These are phyloP conservation scores for Gila robusta DNA, from an alignment of 2,797 vertebrate genomes.

Conservation along the genomic window DNA sequence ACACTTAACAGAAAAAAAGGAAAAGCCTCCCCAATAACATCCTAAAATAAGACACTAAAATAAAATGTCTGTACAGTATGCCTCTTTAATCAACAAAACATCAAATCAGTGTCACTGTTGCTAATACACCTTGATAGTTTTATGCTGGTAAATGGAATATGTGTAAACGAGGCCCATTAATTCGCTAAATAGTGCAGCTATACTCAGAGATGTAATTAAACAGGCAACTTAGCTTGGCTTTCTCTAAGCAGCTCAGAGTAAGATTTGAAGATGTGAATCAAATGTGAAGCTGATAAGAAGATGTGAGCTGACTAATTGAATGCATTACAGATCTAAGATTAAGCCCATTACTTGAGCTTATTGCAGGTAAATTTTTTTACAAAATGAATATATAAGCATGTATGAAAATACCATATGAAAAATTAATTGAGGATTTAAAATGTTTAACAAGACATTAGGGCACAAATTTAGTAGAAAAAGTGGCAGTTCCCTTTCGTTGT, in stretches of 20 bases:
- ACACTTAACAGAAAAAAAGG: background rate
- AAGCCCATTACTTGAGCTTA: background rate
- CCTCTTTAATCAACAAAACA: background rate
- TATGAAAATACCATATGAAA: too few species aligned
- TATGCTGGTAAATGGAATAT: too few species aligned
- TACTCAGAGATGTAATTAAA: background rate
- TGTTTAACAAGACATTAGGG: too few species aligned
- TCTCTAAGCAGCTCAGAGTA: background rate
- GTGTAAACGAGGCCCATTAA: background rate
- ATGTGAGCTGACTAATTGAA: background rate
- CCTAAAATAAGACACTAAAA: background rate
- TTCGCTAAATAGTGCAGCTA: background rate
- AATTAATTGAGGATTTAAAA: too few species aligned
- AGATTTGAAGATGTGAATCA: constrained; percentile 16
- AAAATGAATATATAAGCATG: too few species aligned
- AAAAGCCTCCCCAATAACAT: background rate
- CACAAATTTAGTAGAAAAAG: too few species aligned
- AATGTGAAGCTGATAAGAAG: background rate
- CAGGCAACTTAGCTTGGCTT: background rate
- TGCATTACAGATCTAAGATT: background rate
- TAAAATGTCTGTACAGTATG: background rate
- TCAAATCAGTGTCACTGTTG: background rate
- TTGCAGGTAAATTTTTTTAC: too few species aligned
- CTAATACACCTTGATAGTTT: background rate
- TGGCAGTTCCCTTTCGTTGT: too few species aligned